Evolutionary conservation across 2,888 invertebrate genomes (phyloP).

Genomic region (Ophion ellenae): DNA sequence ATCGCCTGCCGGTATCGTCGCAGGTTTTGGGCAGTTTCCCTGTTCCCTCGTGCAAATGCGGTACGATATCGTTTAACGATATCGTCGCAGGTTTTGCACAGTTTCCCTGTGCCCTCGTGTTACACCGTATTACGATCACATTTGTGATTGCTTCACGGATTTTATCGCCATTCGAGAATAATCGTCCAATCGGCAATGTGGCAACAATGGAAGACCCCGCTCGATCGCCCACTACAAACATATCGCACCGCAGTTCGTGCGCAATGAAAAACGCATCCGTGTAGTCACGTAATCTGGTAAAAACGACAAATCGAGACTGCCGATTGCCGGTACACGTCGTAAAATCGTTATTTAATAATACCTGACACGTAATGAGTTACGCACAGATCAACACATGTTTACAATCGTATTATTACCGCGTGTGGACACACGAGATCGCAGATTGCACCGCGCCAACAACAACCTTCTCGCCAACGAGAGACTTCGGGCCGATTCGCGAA

Average conservation of each 20-base stretch:
- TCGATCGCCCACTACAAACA: not conserved
- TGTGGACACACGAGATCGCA: conserved; percentile 32
- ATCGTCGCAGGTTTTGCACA: not conserved
- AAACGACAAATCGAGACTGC: not conserved
- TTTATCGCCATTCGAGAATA: not conserved
- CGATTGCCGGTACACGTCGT: not conserved
- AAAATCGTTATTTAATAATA: conserved; percentile 39
- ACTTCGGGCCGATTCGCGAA: conserved; percentile 62
- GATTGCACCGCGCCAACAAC: conserved; percentile 24
- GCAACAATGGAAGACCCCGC: not conserved
- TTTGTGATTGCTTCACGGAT: not conserved
- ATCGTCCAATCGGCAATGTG: not conserved
- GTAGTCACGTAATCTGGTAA: not conserved
- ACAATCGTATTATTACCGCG: conserved; percentile 14
- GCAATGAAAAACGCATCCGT: not conserved
- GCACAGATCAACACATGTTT: conserved; percentile 6
- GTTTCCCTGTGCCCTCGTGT: not conserved
- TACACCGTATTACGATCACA: not conserved
- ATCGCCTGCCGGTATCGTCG: not conserved
- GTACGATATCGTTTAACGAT: not conserved
- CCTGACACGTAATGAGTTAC: not conserved
- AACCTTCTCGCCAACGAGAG: conserved; percentile 49
- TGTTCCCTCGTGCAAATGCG: not conserved
- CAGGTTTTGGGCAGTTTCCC: not conserved
- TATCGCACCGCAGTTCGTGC: not conserved